Base-by-base conservation (phyloP, 1,140 invertebrate species). In the Chironomus striatipennis region DNA sequence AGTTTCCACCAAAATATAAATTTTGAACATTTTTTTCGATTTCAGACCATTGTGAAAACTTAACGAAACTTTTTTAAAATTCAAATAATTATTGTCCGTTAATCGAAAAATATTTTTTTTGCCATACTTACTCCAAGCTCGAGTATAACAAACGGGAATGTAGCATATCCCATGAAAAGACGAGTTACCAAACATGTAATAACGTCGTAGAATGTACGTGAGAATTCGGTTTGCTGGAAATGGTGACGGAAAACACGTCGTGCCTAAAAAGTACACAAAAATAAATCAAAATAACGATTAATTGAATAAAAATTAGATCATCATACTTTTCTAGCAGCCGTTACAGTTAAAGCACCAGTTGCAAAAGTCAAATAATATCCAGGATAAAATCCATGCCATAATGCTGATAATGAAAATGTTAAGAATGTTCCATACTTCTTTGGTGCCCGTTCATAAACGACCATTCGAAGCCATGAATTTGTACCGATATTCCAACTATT, bases 341-440 rank as follows among this genome's bases (percentile, higher is more conserved):
- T 84, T 2, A 96, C 97, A 79, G 96, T 92, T 1, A 98, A 78
- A 0, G 94, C 94, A 12, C 91, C 95, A 34, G 88, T 91, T 34
- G 93, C 86, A 83, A 99, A 99, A 0, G 95, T 97, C 47, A 98
- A 80, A 82, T 98, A 99, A 85, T 99, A 99, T 12, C 97, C 96
- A 7, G 96, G 95, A 84, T 97, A 96, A 82, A 97, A 98, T 74
- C 94, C 97, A 85, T 99, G 97, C 97, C 97, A 99, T 21, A 98
- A 80, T 17, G 96, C 96, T 24, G 94, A 97, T 72, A 98, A 84
- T 1, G 89, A 83, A 83, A 96, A 98, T 1, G 96, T 97, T 72
- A 90, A 85, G 12, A 90, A 77, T 43, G 89, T 90, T 77, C 88
- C 85, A 78, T 87, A 85, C 73, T 83, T 84, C 43, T 85, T 84